phyloP scores from a whole-genome alignment of 53 echinoderm and acorn worm species.

The Henricia sp. region DNA sequence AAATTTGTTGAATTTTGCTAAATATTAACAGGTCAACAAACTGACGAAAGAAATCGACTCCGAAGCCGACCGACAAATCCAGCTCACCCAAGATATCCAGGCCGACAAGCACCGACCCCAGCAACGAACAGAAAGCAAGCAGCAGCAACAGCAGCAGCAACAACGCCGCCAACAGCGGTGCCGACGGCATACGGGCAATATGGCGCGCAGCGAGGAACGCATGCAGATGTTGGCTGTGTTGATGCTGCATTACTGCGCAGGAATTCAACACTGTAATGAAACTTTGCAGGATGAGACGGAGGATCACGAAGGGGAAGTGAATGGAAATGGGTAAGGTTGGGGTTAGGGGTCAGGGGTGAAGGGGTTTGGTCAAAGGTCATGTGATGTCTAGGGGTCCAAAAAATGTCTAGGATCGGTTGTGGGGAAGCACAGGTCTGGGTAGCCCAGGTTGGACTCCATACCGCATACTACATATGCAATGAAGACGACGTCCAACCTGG shows the following conservation, averaged over 20 bases:
- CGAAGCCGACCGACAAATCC: constrained; percentile 85
- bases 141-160: constrained; percentile 49
- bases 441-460: too few relatives aligned
- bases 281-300: constrained; percentile 9
- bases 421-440: too few relatives aligned
- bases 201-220: constrained; percentile 87
- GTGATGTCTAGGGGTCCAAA: too few relatives aligned
- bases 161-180: constrained; percentile 51
- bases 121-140: constrained; percentile 64
- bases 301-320: background rate
- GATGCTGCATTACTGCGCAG: constrained; percentile 99
- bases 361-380: too few relatives aligned
- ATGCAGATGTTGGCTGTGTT: constrained; percentile 94
- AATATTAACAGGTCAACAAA: constrained; percentile 92
- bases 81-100: constrained; percentile 78
- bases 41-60: constrained; percentile 92
- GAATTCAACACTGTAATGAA: constrained; percentile 96
- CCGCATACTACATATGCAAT: too few relatives aligned
- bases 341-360: too few relatives aligned
- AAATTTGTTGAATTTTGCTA: too few relatives aligned
- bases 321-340: background rate
- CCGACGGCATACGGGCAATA: constrained; percentile 28
- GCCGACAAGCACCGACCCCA: constrained; percentile 61
- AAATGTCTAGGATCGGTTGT: too few relatives aligned
- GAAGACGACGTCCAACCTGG: too few relatives aligned